phyloP scores from a whole-genome alignment of 2,888 invertebrate genomes.

The Polydesmus complanatus region DNA sequence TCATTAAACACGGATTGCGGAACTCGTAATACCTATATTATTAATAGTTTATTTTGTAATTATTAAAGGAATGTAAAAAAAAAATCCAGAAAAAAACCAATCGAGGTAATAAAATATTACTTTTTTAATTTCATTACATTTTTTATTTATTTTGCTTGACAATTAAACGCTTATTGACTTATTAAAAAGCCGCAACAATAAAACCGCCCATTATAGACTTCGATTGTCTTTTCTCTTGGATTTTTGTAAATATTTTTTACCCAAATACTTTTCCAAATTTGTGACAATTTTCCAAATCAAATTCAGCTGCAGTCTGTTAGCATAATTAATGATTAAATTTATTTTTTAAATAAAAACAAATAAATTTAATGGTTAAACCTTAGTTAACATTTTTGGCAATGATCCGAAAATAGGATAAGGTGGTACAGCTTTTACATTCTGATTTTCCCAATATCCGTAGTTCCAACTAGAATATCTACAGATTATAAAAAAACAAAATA shows the following conservation, averaged over 20 bases:
- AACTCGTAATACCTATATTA: constrained; percentile 3
- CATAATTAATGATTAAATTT: too few relatives aligned
- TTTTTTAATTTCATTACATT: too few relatives aligned
- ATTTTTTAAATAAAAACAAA: background rate
- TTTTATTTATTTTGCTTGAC: too few relatives aligned
- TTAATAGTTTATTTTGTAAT: too few relatives aligned
- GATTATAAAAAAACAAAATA: too few relatives aligned
- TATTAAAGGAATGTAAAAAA: background rate
- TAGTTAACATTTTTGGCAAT: background rate
- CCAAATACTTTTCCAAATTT: constrained; percentile 2
- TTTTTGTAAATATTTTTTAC: too few relatives aligned
- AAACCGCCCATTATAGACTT: too few relatives aligned
- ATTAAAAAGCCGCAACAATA: too few relatives aligned
- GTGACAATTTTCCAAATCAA: background rate
- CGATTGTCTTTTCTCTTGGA: too few relatives aligned
- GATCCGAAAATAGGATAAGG: background rate
- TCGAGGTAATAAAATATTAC: too few relatives aligned
- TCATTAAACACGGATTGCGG: constrained; percentile 1
- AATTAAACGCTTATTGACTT: too few relatives aligned
- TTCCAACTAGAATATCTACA: constrained; percentile 5
- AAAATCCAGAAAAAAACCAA: too few relatives aligned
- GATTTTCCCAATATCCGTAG: background rate
- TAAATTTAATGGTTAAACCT: background rate
- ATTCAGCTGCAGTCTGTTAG: background rate
- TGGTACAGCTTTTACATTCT: background rate